Evolutionary conservation across 2,113 vertebrate species (phyloP).

Genomic region (Uropsilus gracilis): DNA sequence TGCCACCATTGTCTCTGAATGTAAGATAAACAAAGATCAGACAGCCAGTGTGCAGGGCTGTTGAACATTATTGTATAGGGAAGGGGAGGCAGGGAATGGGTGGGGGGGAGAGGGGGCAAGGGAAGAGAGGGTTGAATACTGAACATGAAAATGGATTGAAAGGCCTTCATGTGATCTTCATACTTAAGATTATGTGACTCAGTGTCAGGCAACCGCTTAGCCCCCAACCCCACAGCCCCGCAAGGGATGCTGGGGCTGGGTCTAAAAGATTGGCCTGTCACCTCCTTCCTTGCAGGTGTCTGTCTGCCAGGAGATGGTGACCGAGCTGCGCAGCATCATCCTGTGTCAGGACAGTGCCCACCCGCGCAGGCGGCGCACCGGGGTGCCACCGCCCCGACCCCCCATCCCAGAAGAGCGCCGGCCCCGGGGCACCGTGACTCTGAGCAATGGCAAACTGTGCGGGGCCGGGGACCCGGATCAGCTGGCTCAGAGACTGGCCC

Average conservation of each 20-base stretch:
- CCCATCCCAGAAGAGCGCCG: slow-evolving; percentile 89
- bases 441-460: slow-evolving; percentile 96
- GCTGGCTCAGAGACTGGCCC: slow-evolving; percentile 95
- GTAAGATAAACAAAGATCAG: too few relatives aligned
- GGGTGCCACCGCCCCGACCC: slow-evolving; percentile 86
- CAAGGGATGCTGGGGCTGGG: rapidly evolving
- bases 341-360: slow-evolving; percentile 95
- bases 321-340: slow-evolving; percentile 95
- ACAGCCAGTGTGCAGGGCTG: neutral
- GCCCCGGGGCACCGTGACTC: slow-evolving; percentile 86
- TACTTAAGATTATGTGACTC: neutral
- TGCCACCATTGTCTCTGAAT: neutral
- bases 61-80: neutral
- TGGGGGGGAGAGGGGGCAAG: too few relatives aligned
- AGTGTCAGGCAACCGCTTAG: neutral
- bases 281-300: slow-evolving; percentile 90
- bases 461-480: slow-evolving; percentile 92
- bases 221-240: neutral
- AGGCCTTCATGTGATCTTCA: neutral
- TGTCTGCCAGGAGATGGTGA: slow-evolving; percentile 97
- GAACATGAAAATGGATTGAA: neutral
- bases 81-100: too few relatives aligned
- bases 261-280: neutral
- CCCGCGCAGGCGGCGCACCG: slow-evolving; percentile 88
- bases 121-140: too few relatives aligned